Conservation (phyloP, 92 coral and sea anemone genomes). For the Phenganax stokvisi region DNA sequence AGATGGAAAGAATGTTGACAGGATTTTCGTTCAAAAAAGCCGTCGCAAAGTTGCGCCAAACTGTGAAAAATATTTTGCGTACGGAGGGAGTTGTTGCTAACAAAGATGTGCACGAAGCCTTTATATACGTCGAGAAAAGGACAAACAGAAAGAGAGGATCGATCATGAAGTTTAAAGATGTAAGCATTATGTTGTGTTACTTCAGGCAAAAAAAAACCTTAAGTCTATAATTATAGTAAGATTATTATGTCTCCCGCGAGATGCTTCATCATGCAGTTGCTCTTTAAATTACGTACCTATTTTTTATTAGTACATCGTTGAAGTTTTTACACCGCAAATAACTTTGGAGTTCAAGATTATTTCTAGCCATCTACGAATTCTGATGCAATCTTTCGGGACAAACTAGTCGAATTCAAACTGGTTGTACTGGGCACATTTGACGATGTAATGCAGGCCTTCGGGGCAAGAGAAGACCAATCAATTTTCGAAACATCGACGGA, state of each 20-base stretch:
- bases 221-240: too few species aligned
- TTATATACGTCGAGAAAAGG: not conserved
- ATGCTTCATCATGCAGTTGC: too few species aligned
- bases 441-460: constrained; percentile 36
- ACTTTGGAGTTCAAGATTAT: not conserved
- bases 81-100: constrained; percentile 7
- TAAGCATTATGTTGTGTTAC: too few species aligned
- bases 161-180: constrained; percentile 36
- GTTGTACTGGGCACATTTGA: constrained; percentile 25
- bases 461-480: constrained; percentile 22
- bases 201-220: too few species aligned
- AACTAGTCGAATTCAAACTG: constrained; percentile 28
- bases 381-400: constrained; percentile 30
- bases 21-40: not conserved
- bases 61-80: not conserved
- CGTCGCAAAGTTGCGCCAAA: not conserved
- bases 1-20: constrained; percentile 2
- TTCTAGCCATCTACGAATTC: constrained; percentile 34
- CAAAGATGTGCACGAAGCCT: constrained; percentile 14
- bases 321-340: too few species aligned
- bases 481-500: constrained; percentile 30
- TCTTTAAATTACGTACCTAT: too few species aligned
- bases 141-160: constrained; percentile 7
- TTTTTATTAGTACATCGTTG: too few species aligned
- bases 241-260: not conserved